phyloP scores from a whole-genome alignment of 2,113 vertebrate species.

The Dryoscopus gambensis region DNA sequence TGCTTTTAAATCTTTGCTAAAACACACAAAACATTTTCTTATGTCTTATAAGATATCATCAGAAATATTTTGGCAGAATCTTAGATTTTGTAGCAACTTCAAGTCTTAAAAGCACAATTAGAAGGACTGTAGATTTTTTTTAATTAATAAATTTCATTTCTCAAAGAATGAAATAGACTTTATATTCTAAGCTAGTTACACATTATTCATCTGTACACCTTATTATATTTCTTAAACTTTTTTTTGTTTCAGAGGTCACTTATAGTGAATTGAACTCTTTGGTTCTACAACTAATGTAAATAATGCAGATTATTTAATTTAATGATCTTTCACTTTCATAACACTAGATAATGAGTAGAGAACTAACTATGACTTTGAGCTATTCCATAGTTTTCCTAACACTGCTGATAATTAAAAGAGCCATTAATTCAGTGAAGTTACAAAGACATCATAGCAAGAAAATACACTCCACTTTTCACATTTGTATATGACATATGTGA shows the following conservation, averaged over 20 bases:
- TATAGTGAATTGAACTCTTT: neutral
- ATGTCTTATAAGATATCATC: neutral
- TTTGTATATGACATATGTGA: neutral
- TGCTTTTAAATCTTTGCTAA: neutral
- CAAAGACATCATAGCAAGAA: neutral
- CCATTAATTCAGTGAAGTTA: neutral
- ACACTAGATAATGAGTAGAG: neutral
- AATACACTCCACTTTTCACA: neutral
- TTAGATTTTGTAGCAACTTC: neutral
- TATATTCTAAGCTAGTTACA: neutral
- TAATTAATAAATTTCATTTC: neutral
- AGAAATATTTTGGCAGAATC: neutral
- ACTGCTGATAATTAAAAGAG: neutral
- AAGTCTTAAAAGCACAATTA: neutral
- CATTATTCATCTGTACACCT: neutral
- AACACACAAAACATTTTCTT: neutral
- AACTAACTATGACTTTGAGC: neutral
- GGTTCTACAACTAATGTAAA: neutral
- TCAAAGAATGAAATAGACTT: neutral
- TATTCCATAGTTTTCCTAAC: neutral
- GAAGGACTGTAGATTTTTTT: neutral
- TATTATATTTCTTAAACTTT: neutral
- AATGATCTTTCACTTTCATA: neutral
- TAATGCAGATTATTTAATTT: neutral
- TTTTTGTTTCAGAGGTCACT: neutral